Evolutionary conservation across 2,113 vertebrate genomes (phyloP), one percentile per base, ranked within the genome.

Genomic region (Castor canadensis): DNA sequence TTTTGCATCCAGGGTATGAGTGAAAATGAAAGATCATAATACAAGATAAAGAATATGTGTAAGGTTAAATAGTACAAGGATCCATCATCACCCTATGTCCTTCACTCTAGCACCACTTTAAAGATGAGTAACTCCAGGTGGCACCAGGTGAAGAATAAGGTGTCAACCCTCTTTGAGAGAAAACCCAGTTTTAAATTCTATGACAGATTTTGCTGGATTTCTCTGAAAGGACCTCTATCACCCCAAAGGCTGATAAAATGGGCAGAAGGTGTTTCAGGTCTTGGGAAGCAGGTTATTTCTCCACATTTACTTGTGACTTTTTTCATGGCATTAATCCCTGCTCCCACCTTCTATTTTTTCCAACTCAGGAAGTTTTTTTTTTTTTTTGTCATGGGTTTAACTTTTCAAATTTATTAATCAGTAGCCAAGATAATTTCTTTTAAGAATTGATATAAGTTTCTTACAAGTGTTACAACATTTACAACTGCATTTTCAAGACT

Each of bases 391-490:
- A 58, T 8, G 16, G 5, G 6, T n/a, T 81, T 49, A 40, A 52
- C 5, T 49, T 83, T 86, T 94, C 43, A 32, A 88, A 69, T 26
- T 40, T 71, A 56, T 35, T 73, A 56, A 88, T n/a, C 47, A 86
- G 52, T 91, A 91, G 32, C 4, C 16, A n/a, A 56, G 54, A 20
- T 56, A 43, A 85, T 86, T 92, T 24, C 24, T 71, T 86, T 79
- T 72, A 30, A 35, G 60, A 90, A 20, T 92, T 62, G n/a, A 71
- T 84, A 0, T 0, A 1, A 45, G 3, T 40, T 82, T 13, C n/a
- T 97, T 9, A 67, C 89, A 73, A 86, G 80, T 32, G n/a, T 67
- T 49, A 62, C 47, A 90, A 66, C 47, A 82, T 83, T 96, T 90
- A 66, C n/a, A 43, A 60, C 6, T 67, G 2, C 35, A 30, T 52